Evolutionary conservation across 2,888 invertebrate genomes (phyloP).

Genomic region (Nemurella pictetii): DNA sequence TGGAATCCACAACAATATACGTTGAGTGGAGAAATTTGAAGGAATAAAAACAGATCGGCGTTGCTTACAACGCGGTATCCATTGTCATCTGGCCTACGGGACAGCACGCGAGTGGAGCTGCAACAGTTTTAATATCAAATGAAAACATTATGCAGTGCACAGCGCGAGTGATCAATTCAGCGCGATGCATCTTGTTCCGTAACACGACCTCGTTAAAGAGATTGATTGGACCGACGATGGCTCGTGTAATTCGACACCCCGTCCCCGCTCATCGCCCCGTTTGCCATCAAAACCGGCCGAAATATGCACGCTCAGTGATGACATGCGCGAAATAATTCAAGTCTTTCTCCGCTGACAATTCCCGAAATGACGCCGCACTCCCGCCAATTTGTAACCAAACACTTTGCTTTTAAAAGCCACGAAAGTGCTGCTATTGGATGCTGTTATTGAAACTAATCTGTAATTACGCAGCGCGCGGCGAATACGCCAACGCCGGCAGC

Average conservation of each 20-base stretch:
- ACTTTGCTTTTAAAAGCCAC: constrained; percentile 5
- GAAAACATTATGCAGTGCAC: not conserved
- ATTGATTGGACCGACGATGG: not conserved
- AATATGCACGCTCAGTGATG: not conserved
- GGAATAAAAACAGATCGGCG: not conserved
- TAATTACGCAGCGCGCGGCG: not conserved
- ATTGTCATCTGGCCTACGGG: no score
- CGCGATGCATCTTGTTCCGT: not conserved
- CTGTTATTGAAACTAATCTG: not conserved
- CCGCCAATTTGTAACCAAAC: not conserved
- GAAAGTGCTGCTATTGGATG: not conserved
- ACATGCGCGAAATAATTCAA: not conserved
- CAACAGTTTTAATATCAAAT: not conserved
- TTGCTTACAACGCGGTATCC: no score
- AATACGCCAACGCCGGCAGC: not conserved
- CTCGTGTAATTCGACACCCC: not conserved
- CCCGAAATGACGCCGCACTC: not conserved
- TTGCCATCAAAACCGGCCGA: not conserved
- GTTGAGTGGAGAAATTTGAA: no score
- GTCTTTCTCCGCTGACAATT: not conserved
- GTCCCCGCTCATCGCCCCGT: not conserved
- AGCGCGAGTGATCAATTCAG: not conserved
- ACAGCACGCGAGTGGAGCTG: no score
- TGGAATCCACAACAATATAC: no score
- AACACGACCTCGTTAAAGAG: not conserved